phyloP scores from a whole-genome alignment of 2,888 invertebrate genomes.

The Cordilura impudica region DNA sequence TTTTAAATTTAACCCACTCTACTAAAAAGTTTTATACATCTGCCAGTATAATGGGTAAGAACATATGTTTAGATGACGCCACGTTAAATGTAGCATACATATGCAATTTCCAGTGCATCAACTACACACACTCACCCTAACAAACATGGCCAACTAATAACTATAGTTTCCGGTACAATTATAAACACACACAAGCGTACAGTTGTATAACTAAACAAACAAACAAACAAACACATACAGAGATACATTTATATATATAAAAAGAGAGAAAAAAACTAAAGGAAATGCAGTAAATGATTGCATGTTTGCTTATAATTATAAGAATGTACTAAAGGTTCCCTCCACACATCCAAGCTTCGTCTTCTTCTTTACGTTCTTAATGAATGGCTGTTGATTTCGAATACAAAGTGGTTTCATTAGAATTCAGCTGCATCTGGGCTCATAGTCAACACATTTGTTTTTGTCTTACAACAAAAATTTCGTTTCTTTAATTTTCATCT shows the following conservation, averaged over 20 bases:
- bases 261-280: constrained; percentile 6
- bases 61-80: constrained; percentile 3
- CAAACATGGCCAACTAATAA: constrained; percentile 42
- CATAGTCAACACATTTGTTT: constrained; percentile 18
- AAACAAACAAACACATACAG: not conserved
- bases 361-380: not conserved
- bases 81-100: constrained; percentile 19
- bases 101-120: not conserved
- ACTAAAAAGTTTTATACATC: no score
- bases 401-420: constrained; percentile 14
- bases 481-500: not conserved
- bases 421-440: constrained; percentile 14
- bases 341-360: not conserved
- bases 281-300: constrained; percentile 58
- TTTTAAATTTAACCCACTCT: no score
- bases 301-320: constrained; percentile 62
- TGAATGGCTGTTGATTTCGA: constrained; percentile 25
- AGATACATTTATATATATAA: not conserved
- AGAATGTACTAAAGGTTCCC: not conserved
- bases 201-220: not conserved
- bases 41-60: not conserved
- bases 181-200: not conserved
- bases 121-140: not conserved
- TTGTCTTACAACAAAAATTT: constrained; percentile 19
- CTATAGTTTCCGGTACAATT: constrained; percentile 46